These are phyloP conservation scores for Hepsetus odoe DNA, from an alignment of 2,113 vertebrate genomes.

Conservation along the genomic window DNA sequence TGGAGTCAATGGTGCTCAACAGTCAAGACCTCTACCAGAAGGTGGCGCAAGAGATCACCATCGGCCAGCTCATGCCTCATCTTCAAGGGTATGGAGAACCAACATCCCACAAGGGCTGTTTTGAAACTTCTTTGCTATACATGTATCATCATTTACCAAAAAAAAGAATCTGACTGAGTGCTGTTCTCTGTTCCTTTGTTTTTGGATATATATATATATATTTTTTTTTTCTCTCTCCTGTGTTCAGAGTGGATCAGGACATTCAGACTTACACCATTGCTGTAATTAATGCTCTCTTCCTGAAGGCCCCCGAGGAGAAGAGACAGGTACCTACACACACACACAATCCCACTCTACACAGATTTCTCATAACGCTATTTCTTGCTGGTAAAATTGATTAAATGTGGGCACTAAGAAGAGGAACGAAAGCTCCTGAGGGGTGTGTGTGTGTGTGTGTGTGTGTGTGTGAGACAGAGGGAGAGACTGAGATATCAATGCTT, in stretches of 20 bases:
- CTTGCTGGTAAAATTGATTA: conserved; percentile 36
- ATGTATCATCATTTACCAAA: conserved; percentile 23
- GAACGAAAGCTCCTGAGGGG: not conserved
- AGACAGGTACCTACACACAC: conserved; percentile 85
- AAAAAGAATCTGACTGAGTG: conserved; percentile 5
- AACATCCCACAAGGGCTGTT: not conserved
- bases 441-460: too few relatives aligned
- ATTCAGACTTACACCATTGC: conserved; percentile 98
- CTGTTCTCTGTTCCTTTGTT: not conserved
- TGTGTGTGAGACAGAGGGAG: too few relatives aligned
- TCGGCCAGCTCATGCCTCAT: conserved; percentile 95
- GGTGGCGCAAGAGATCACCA: conserved; percentile 99
- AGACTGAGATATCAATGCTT: too few relatives aligned
- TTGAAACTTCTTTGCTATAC: conserved; percentile 6
- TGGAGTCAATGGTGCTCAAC: conserved; percentile 98
- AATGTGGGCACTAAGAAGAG: not conserved
- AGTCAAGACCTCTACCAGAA: conserved; percentile 98
- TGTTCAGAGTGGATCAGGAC: conserved; percentile 91
- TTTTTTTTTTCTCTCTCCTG: conserved; percentile 25
- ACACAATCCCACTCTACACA: conserved; percentile 9
- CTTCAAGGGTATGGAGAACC: conserved; percentile 86
- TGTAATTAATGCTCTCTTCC: conserved; percentile 96
- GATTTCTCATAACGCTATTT: conserved; percentile 1
- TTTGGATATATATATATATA: not conserved
- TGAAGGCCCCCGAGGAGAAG: conserved; percentile 95